Conservation (phyloP, 2,888 invertebrate species). For the Endomychus coccineus region DNA sequence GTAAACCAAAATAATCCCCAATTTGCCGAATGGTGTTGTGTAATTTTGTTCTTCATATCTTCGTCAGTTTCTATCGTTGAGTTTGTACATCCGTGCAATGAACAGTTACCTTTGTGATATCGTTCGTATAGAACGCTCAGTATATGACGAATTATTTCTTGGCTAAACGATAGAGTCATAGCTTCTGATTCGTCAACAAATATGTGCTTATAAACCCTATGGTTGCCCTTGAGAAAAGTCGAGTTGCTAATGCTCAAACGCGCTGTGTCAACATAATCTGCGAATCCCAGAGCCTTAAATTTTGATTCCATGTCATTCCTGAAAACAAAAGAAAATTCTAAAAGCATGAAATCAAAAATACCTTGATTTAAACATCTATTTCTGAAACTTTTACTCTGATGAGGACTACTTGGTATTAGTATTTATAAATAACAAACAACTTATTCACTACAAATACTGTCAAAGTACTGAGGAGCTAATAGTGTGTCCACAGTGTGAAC, state of each 20-base stretch:
- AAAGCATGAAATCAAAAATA: too few species aligned
- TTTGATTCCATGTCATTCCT: conserved; percentile 34
- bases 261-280: conserved; percentile 33
- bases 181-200: conserved; percentile 42
- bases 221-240: conserved; percentile 31
- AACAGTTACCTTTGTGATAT: conserved; percentile 34
- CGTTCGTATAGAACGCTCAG: conserved; percentile 28
- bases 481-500: too few species aligned
- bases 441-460: too few species aligned
- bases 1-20: conserved; percentile 41
- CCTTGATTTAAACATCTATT: too few species aligned
- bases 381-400: too few species aligned
- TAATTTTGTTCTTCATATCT: conserved; percentile 20
- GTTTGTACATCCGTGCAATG: conserved; percentile 18
- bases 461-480: too few species aligned
- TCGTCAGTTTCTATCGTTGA: conserved; percentile 8
- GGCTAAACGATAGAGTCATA: conserved; percentile 35
- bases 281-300: conserved; percentile 28
- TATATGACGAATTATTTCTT: conserved; percentile 31
- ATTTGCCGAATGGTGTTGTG: conserved; percentile 18
- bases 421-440: too few species aligned
- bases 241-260: conserved; percentile 34
- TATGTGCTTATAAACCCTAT: conserved; percentile 35
- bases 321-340: too few species aligned
- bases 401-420: too few species aligned